A percentile compares a stretch with the other conserved stretches of the same genome.
Conservation (phyloP, 2,888 invertebrate species). For the Plagodis dolabraria region DNA sequence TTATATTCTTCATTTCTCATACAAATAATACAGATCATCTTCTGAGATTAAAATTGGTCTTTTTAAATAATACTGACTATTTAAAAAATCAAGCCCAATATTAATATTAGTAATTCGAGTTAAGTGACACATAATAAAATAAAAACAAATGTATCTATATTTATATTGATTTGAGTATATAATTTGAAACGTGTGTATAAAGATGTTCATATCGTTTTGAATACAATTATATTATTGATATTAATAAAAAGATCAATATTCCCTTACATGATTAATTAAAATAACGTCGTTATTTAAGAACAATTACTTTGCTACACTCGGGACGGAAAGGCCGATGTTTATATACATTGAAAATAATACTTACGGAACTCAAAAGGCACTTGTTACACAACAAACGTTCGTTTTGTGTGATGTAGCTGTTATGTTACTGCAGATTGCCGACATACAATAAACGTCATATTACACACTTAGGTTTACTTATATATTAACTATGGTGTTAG, state of each 20-base stretch:
- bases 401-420: constrained; percentile 27
- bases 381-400: constrained; percentile 16
- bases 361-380: constrained; percentile 54
- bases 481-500: no score
- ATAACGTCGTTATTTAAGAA: no score
- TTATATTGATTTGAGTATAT: not conserved
- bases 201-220: not conserved
- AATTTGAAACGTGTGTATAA: not conserved
- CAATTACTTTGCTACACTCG: constrained; percentile 4
- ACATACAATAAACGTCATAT: not conserved
- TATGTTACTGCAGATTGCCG: constrained; percentile 20
- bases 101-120: no score
- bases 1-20: no score
- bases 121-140: not conserved
- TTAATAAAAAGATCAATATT: no score
- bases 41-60: no score
- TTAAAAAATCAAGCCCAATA: no score
- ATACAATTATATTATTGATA: not conserved
- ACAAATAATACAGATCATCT: no score
- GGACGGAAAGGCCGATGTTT: constrained; percentile 42
- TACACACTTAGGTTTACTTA: not conserved
- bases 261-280: no score
- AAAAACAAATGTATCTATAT: not conserved
- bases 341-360: constrained; percentile 10
- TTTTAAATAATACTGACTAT: no score